These are phyloP conservation scores for Melikaiella ostensackeni DNA, from an alignment of 2,888 invertebrate genomes.

Conservation along the genomic window DNA sequence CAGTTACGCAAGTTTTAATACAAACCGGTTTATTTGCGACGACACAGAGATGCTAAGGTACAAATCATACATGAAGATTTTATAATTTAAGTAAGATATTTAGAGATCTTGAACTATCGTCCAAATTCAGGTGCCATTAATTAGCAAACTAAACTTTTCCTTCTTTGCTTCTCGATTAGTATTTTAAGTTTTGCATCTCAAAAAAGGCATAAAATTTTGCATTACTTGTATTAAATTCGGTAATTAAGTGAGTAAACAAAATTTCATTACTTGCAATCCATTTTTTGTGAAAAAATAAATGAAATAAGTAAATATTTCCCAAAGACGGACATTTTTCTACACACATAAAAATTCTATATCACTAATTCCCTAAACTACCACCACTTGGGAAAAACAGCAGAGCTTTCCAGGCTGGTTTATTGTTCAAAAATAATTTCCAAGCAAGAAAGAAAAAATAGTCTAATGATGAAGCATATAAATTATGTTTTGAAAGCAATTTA, in stretches of 20 bases:
- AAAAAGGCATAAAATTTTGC: background rate
- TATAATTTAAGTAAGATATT: background rate
- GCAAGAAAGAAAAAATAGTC: background rate
- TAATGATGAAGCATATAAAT: background rate
- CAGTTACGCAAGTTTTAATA: background rate
- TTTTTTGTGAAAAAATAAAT: background rate
- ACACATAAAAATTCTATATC: constrained; percentile 13
- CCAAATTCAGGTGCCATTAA: background rate
- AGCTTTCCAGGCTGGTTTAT: constrained; percentile 7
- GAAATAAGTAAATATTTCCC: background rate
- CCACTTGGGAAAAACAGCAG: constrained; percentile 15
- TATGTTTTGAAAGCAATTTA: background rate
- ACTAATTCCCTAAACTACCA: constrained; percentile 9
- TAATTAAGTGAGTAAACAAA: background rate
- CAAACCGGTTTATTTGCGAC: background rate
- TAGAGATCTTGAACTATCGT: background rate
- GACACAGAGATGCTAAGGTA: background rate
- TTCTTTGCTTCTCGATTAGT: background rate
- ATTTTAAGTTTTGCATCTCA: background rate
- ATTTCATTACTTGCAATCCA: background rate
- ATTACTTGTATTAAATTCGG: background rate
- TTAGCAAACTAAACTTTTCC: background rate
- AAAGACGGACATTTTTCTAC: constrained; percentile 5
- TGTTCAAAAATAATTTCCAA: background rate
- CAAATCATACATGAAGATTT: background rate